Base-by-base conservation (phyloP, 2,113 vertebrate species). In the Glaucidium brasilianum region DNA sequence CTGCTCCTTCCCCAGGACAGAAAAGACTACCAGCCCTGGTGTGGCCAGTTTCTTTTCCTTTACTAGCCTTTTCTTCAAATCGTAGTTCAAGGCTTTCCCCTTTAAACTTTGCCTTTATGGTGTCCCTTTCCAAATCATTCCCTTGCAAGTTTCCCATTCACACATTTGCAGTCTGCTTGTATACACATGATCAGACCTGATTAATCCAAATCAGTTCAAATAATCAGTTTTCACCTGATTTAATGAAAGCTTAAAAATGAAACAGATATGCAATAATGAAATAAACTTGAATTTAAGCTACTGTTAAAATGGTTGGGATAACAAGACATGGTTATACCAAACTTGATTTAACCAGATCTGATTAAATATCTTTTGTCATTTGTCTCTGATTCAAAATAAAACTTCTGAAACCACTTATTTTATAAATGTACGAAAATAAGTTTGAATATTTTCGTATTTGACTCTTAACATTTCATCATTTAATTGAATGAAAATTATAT, bases 21-120 rank as follows among this genome's bases (percentile, higher is more conserved):
- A 94, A 62, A 91, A 82, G 88, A 93, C 69, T 91, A 47, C 96
- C 62, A 88, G 58, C 59, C 88, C 83, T 85, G 87, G 39, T 91
- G 91, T 92, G 90, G 67, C 81, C 84, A 59, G 75, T 75, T 81
- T 41, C 49, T 80, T 92, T 88, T 74, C 86, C 39, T 93, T 89
- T 92, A 85, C 75, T 94, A 85, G 94, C 96, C 78, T 94, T 96
- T 92, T 93, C 83, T 93, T 89, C 69, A 91, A 94, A 92, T 62
- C 37, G 26, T 74, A 95, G 87, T 92, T 97, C 13, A 82, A 95
- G 81, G 64, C 71, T 83, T 95, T 82, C 53, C 80, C 87, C 63
- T 68, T 91, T 63, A 89, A 92, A 91, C 77, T 85, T 96, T 77
- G 85, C 77, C 73, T 94, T 92, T 85, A 64, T 15, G 11, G 69